These are phyloP conservation scores for Aleadryas rufinucha DNA, from an alignment of 2,113 vertebrate species.

Conservation along the genomic window DNA sequence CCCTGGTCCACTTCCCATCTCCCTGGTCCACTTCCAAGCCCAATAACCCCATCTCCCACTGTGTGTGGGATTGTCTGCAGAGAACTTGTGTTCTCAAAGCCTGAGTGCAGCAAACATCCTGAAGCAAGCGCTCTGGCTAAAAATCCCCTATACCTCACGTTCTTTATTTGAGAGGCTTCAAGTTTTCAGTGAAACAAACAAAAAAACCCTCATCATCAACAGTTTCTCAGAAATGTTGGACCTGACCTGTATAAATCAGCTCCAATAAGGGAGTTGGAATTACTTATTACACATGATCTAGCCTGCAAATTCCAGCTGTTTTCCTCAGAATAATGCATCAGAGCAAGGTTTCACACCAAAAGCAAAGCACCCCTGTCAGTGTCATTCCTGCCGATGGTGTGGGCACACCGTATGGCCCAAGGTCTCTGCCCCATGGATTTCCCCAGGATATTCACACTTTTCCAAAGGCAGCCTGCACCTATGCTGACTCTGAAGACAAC, in stretches of 20 bases:
- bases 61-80: background rate
- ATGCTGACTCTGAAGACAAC: background rate
- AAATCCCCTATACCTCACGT: background rate
- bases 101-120: background rate
- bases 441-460: background rate
- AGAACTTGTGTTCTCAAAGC: background rate
- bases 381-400: background rate
- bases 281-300: background rate
- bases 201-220: background rate
- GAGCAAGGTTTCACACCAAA: background rate
- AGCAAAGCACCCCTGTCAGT: background rate
- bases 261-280: background rate
- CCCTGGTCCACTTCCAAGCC: background rate
- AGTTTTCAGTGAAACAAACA: background rate
- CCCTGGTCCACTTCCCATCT: background rate
- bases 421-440: background rate
- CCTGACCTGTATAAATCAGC: background rate
- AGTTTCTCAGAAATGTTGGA: background rate
- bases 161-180: background rate
- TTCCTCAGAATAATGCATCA: background rate
- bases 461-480: background rate
- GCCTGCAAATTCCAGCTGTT: background rate
- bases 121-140: background rate
- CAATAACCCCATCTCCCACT: background rate
- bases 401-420: background rate